A percentile compares a stretch with the other conserved stretches of the same genome.
phyloP scores from a whole-genome alignment of 2,797 vertebrate species.

The Mycteria americana region DNA sequence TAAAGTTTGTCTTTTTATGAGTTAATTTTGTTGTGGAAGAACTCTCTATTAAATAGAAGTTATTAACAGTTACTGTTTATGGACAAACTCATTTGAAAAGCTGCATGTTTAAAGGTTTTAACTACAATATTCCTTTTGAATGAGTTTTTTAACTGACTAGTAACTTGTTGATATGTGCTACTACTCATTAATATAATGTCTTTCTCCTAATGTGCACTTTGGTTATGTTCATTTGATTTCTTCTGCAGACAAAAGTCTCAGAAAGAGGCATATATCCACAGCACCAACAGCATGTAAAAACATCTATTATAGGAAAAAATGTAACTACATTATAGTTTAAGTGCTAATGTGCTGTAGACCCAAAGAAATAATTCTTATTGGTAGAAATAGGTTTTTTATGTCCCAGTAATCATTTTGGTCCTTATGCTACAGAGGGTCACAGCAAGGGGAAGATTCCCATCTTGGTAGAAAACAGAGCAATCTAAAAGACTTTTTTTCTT shows the following conservation, averaged over 20 bases:
- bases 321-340: slow-evolving; percentile 23
- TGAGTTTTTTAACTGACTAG: slow-evolving; percentile 40
- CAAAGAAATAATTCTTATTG: slow-evolving; percentile 44
- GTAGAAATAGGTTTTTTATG: slow-evolving; percentile 25
- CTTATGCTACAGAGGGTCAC: neutral
- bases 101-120: slow-evolving; percentile 41
- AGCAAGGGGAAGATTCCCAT: neutral
- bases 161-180: slow-evolving; percentile 46
- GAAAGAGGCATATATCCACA: slow-evolving; percentile 15
- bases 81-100: slow-evolving; percentile 35
- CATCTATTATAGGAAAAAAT: slow-evolving; percentile 36
- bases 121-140: slow-evolving; percentile 30
- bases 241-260: slow-evolving; percentile 46
- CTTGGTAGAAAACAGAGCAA: neutral
- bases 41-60: slow-evolving; percentile 43
- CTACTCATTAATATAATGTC: slow-evolving; percentile 22
- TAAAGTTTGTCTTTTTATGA: slow-evolving; percentile 45
- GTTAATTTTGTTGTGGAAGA: slow-evolving; percentile 40
- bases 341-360: neutral
- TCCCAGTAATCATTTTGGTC: slow-evolving; percentile 11
- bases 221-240: slow-evolving; percentile 56
- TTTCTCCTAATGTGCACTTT: slow-evolving; percentile 46
- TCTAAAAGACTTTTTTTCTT: neutral
- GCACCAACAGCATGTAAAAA: slow-evolving; percentile 2
- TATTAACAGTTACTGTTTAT: slow-evolving; percentile 52